A percentile compares a stretch with the other conserved stretches of the same genome.
Conservation (phyloP, 53 echinoderm and acorn worm species). For the Crossaster papposus region DNA sequence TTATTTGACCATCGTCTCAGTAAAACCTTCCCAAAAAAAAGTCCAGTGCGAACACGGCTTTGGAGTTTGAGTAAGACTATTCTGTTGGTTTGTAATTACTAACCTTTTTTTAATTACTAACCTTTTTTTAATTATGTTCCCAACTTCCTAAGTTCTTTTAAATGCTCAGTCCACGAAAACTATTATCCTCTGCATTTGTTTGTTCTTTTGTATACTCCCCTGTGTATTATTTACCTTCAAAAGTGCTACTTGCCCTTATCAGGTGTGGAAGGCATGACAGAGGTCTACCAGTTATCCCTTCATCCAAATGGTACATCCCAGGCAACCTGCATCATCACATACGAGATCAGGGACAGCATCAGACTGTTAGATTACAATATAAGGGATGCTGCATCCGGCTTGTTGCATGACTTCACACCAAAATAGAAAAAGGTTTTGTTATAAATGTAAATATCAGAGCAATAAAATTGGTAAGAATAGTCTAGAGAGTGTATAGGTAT, state of each 20-base stretch:
- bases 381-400: conserved; percentile 53
- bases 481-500: too few relatives aligned
- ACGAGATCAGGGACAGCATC: conserved; percentile 76
- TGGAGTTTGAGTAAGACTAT: too few relatives aligned
- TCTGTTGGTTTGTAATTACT: too few relatives aligned
- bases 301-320: conserved; percentile 55
- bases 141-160: too few relatives aligned
- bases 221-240: background rate
- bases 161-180: too few relatives aligned
- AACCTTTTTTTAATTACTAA: too few relatives aligned
- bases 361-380: conserved; percentile 73
- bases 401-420: conserved; percentile 41
- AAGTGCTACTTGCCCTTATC: background rate
- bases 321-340: conserved; percentile 70
- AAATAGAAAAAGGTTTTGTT: conserved; percentile 4
- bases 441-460: background rate
- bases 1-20: too few relatives aligned
- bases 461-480: background rate
- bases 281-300: conserved; percentile 69
- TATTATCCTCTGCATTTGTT: background rate
- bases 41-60: too few relatives aligned
- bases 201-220: background rate
- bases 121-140: too few relatives aligned
- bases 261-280: conserved; percentile 63
- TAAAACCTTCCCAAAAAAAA: too few relatives aligned